phyloP scores from a whole-genome alignment of 2,797 vertebrate species.

The Myripristis jacobus region DNA sequence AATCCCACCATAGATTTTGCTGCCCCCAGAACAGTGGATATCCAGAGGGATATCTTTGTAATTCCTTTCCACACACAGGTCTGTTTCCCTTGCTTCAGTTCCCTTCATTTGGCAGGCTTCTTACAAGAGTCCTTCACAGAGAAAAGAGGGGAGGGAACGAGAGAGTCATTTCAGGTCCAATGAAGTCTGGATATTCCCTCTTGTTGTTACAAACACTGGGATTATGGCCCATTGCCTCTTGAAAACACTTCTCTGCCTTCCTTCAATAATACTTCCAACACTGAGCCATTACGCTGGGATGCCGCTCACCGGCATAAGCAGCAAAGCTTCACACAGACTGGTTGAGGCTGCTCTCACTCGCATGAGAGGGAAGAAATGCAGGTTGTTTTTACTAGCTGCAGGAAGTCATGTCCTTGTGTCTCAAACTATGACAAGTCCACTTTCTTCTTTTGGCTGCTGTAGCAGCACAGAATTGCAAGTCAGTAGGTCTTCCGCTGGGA shows the following conservation, averaged over 20 bases:
- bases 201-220: slow-evolving; percentile 66
- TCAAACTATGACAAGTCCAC: slow-evolving; percentile 2
- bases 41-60: slow-evolving; percentile 55
- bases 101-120: slow-evolving; percentile 35
- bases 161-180: slow-evolving; percentile 37
- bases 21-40: slow-evolving; percentile 51
- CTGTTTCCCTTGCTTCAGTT: slow-evolving; percentile 45
- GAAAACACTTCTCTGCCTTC: slow-evolving; percentile 47
- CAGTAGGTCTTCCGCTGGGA: slow-evolving; percentile 26
- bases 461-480: slow-evolving; percentile 7
- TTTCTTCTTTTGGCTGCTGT: slow-evolving; percentile 6
- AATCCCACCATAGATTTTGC: slow-evolving; percentile 60
- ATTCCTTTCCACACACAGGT: slow-evolving; percentile 56
- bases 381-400: slow-evolving; percentile 27
- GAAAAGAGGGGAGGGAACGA: slow-evolving; percentile 8
- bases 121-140: slow-evolving; percentile 43
- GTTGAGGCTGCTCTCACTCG: slow-evolving; percentile 26
- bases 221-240: slow-evolving; percentile 58
- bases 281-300: slow-evolving; percentile 46
- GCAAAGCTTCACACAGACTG: slow-evolving; percentile 35
- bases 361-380: not conserved
- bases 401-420: not conserved
- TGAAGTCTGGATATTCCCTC: slow-evolving; percentile 41
- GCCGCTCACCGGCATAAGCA: slow-evolving; percentile 12
- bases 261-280: slow-evolving; percentile 58